phyloP scores from a whole-genome alignment of 2,888 invertebrate species.

The Parnassius apollo region DNA sequence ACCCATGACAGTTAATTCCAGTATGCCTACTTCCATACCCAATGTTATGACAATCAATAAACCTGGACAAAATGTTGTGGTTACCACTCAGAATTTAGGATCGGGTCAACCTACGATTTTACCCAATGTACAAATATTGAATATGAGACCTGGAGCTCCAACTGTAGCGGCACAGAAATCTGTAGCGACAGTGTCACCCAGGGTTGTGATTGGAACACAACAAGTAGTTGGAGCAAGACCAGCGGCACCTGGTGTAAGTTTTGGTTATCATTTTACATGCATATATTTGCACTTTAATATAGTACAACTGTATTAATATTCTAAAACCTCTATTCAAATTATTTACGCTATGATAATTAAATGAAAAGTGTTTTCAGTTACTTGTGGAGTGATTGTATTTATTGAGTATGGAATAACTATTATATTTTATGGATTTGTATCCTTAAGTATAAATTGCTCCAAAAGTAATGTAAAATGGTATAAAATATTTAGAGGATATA shows the following conservation, averaged over 20 bases:
- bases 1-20: slow-evolving; percentile 83
- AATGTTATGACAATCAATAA: slow-evolving; percentile 85
- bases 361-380: background rate
- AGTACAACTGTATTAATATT: background rate
- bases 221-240: slow-evolving; percentile 91
- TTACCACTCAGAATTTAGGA: slow-evolving; percentile 82
- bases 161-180: slow-evolving; percentile 86
- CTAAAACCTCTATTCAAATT: background rate
- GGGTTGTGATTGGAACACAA: slow-evolving; percentile 91
- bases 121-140: slow-evolving; percentile 92
- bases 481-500: background rate
- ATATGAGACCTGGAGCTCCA: slow-evolving; percentile 89
- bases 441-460: slow-evolving; percentile 5
- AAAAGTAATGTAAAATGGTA: slow-evolving; percentile 5
- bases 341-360: too few species aligned
- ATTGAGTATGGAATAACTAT: background rate
- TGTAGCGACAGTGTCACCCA: slow-evolving; percentile 87
- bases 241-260: slow-evolving; percentile 88
- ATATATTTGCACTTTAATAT: too few species aligned
- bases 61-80: slow-evolving; percentile 74
- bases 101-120: slow-evolving; percentile 83
- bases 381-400: slow-evolving; percentile 16
- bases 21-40: slow-evolving; percentile 79
- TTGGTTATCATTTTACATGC: background rate
- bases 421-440: slow-evolving; percentile 2